Evolutionary conservation across 2,888 invertebrate species (phyloP), one percentile per base, ranked within the genome.

Genomic region (Xestia ashworthii): DNA sequence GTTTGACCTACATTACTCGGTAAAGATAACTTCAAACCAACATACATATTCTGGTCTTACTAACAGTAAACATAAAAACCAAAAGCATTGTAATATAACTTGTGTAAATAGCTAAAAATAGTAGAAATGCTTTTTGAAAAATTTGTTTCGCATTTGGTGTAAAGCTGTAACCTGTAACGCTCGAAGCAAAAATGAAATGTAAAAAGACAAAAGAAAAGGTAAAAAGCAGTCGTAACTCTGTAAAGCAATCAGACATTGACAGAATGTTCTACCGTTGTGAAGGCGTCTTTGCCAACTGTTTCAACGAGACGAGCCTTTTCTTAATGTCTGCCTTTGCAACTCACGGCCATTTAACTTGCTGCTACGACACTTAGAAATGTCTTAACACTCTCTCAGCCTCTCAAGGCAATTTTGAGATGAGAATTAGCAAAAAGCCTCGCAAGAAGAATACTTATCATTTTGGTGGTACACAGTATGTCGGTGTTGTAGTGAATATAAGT

Each of bases 281-380:
- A 88, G 75, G 81, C 75, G 76, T 78, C 87, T 87, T 87, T 89
- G 85, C 74, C 70, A 84, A 86, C 82, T 87, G 87, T 88, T 90
- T 88, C 81, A 85, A 87, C 81, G 82, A 84, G 86, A 89, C 85
- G 87, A 90, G 89, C 88, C 87, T 90, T 88, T 87, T 87, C 87
- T 85, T 86, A 87, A 89, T 84, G 86, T 84, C 86, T 88, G 85
- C 85, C 81, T 90, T 88, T 88, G 85, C 87, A 90, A 89, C 88
- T 90, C 88, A 88, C 85, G 83, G 86, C 86, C 85, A 90, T 91
- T 91, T 87, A 85, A 87, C 87, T 88, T 88, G 82, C 82, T 87
- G 85, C 81, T 85, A 82, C 72, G 84, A 84, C 87, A 88, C 89
- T 88, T 88, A 88, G 81, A 82, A 88, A 83, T 80, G 80, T 81